These are phyloP conservation scores for Epinephelus lanceolatus DNA, from an alignment of 2,113 vertebrate species.

Conservation along the genomic window DNA sequence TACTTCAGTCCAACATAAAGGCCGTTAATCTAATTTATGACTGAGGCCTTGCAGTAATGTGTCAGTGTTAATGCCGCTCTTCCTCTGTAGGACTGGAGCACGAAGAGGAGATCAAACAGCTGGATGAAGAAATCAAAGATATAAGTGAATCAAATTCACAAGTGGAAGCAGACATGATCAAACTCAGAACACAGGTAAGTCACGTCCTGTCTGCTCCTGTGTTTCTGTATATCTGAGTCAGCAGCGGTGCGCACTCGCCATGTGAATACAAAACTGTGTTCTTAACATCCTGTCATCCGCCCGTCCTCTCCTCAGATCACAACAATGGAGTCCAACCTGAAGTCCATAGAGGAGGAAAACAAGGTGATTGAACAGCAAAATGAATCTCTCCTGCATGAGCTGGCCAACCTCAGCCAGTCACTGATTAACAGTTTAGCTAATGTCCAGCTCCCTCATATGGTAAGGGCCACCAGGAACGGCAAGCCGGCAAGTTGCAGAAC, in stretches of 20 bases:
- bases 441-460: constrained; percentile 99
- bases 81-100: constrained; percentile 92
- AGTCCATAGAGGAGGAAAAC: constrained; percentile 99
- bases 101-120: constrained; percentile 97
- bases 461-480: constrained; percentile 91
- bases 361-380: constrained; percentile 99
- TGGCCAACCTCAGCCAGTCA: constrained; percentile 99
- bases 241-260: neutral
- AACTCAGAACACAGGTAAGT: constrained; percentile 98
- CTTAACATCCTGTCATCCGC: constrained; percentile 27
- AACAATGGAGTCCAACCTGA: constrained; percentile 99
- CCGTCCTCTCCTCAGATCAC: constrained; percentile 90
- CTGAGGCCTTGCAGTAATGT: neutral
- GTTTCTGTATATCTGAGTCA: neutral
- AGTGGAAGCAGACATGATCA: constrained; percentile 99
- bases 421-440: constrained; percentile 99
- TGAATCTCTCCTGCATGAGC: constrained; percentile 97
- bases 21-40: neutral
- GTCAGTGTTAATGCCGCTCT: constrained; percentile 3
- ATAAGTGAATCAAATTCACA: constrained; percentile 98
- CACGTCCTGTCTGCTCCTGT: neutral
- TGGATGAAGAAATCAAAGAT: constrained; percentile 99
- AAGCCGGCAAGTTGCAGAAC: constrained; percentile 83
- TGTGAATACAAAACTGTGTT: neutral
- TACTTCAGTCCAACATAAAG: neutral